A percentile compares a stretch with the other conserved stretches of the same genome.
Conservation (phyloP, 1,140 invertebrate genomes). For the Tetragnatha versicolor region DNA sequence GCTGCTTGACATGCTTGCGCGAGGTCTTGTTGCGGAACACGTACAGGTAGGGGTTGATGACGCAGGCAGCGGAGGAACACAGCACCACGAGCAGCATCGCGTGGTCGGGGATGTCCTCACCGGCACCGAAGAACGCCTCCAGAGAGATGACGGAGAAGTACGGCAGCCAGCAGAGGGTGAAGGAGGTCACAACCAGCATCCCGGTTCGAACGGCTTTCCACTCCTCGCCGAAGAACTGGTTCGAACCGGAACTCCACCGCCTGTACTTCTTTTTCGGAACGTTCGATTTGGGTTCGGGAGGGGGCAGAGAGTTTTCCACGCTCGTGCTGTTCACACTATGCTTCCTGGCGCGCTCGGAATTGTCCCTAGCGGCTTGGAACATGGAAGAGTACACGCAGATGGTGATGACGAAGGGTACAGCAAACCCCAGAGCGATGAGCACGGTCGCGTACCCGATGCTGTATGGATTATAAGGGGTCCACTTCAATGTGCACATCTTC, state of each 20-base stretch:
- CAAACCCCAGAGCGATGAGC: conserved; percentile 66
- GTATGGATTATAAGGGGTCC: conserved; percentile 29
- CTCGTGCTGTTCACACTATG: conserved; percentile 66
- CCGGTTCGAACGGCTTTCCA: conserved; percentile 56
- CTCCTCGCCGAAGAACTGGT: conserved; percentile 55
- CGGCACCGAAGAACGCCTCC: conserved; percentile 29
- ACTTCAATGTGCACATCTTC: conserved; percentile 57
- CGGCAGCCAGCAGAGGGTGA: conserved; percentile 53
- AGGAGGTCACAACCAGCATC: conserved; percentile 47
- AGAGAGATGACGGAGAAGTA: conserved; percentile 37
- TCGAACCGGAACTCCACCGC: conserved; percentile 40
- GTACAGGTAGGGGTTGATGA: conserved; percentile 55
- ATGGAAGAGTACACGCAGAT: conserved; percentile 77
- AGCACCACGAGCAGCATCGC: conserved; percentile 17
- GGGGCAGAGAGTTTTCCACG: conserved; percentile 20
- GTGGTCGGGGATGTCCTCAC: conserved; percentile 10
- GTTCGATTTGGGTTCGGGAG: background rate
- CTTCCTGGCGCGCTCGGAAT: conserved; percentile 74
- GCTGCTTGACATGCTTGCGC: conserved; percentile 33
- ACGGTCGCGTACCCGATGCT: conserved; percentile 28
- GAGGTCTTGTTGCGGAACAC: conserved; percentile 54
- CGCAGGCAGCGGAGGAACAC: conserved; percentile 33
- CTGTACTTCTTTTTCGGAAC: conserved; percentile 36
- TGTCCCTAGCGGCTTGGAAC: conserved; percentile 75
- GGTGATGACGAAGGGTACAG: conserved; percentile 74